phyloP scores from a whole-genome alignment of 1,140 invertebrate genomes.

The Drosophila albomicans region DNA sequence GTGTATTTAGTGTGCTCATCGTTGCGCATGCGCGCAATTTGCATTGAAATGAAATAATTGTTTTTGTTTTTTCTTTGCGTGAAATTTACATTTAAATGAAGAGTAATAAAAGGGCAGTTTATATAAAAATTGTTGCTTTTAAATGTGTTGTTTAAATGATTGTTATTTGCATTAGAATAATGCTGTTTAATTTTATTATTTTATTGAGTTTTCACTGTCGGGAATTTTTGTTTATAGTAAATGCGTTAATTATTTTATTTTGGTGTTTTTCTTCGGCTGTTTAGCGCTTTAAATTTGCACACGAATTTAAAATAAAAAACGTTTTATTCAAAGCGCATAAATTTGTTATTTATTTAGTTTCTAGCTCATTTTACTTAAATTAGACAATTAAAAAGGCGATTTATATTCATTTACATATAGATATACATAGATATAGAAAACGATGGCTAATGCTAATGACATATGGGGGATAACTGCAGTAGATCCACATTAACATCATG shows the following conservation, averaged over 20 bases:
- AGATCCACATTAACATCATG: slow-evolving; percentile 20
- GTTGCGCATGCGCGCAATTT: too few species aligned
- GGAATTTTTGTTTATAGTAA: too few species aligned
- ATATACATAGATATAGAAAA: slow-evolving; percentile 51
- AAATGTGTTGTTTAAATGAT: too few species aligned
- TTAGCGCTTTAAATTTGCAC: neutral
- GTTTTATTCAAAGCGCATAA: slow-evolving; percentile 49
- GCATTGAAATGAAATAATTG: too few species aligned
- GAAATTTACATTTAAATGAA: slow-evolving; percentile 1
- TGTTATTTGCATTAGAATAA: too few species aligned
- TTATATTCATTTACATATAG: slow-evolving; percentile 50
- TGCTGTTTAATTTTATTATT: too few species aligned
- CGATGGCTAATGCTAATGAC: slow-evolving; percentile 62
- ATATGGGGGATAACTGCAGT: slow-evolving; percentile 18
- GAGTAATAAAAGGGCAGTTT: too few species aligned
- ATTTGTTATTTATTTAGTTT: slow-evolving; percentile 75
- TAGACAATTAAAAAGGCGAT: slow-evolving; percentile 61
- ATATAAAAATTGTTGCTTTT: too few species aligned
- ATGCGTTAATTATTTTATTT: too few species aligned
- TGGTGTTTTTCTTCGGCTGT: too few species aligned
- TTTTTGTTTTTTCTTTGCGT: neutral
- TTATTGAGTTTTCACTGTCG: too few species aligned
- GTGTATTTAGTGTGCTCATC: too few species aligned
- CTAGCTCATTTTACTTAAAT: slow-evolving; percentile 69
- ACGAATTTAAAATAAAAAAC: neutral